Evolutionary conservation across 1,140 invertebrate species (phyloP), one percentile per base, ranked within the genome.

Genomic region (Diachasma alloeum): DNA sequence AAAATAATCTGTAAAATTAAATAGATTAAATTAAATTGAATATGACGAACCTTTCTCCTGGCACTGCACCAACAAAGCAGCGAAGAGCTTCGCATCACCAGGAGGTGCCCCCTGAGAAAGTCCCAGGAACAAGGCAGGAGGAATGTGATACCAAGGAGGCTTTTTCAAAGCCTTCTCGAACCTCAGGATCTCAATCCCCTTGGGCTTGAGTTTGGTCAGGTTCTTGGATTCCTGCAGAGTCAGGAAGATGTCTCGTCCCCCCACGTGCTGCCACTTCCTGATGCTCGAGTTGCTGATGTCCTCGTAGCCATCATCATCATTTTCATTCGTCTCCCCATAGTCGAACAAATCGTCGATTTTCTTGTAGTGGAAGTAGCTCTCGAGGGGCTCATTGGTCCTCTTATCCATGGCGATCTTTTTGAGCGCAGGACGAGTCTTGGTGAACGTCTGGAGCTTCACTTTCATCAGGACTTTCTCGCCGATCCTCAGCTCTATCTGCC

Each of bases 81-180:
- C 72, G 44, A 85, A 86, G 17, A 86, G 75, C 42, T 81, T 59
- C 42, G 79, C 75, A 36, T 85, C 74, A 82, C 78, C 75, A 78
- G 79, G 68, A n/a, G 77, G 76, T 3, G 77, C 75, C 15, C 8
- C 42, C 26, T 74, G 42, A 42, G 56, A 13, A 10, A 78, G 53
- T 36, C 71, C 77, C 6, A 86, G 9, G 17, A 83, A 83, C 17
- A 80, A 78, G 1, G 79, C 56, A 19, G 76, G 10, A 31, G 76
- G 68, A 42, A 84, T 44, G 15, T 86, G 82, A 31, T 80, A 79
- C 39, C 79, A 53, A 1, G 37, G 39, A 13, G 42, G 36, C 56
- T 84, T 78, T 10, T 74, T 39, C 9, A n/a, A 63, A n/a, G 81
- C 75, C 48, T 79, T 78, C 67, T 81, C 82, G 8, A 82, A 66